Conservation (phyloP, 2,113 vertebrate species). For the Scomber scombrus region DNA sequence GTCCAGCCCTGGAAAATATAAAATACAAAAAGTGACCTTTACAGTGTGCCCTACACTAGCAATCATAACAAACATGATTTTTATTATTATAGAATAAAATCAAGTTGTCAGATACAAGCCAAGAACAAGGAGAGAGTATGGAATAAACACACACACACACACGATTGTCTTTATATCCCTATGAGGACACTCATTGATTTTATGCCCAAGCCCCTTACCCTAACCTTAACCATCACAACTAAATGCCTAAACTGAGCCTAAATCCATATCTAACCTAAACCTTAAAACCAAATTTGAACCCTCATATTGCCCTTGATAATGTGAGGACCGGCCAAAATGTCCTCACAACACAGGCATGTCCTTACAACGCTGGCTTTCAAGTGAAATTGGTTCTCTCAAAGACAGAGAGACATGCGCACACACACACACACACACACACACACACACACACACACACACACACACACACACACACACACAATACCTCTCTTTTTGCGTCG, state of each 20-base stretch:
- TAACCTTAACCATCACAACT: too few relatives aligned
- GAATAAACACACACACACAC: constrained; percentile 1
- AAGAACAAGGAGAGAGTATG: not conserved
- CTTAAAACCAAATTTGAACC: too few relatives aligned
- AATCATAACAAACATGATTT: not conserved
- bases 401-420: not conserved
- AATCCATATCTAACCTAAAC: too few relatives aligned
- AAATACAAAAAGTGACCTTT: constrained; percentile 2
- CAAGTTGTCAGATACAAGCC: not conserved
- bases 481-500: constrained; percentile 89
- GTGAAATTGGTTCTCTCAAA: too few relatives aligned
- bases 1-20: constrained; percentile 75
- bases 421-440: constrained; percentile 4
- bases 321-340: too few relatives aligned
- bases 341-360: too few relatives aligned
- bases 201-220: too few relatives aligned
- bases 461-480: constrained; percentile 21
- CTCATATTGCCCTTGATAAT: too few relatives aligned
- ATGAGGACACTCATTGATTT: too few relatives aligned
- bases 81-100: not conserved
- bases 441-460: constrained; percentile 3
- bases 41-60: not conserved
- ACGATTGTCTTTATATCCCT: not conserved
- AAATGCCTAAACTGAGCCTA: too few relatives aligned
- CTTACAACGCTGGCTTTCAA: too few relatives aligned